phyloP scores from a whole-genome alignment of 2,888 invertebrate genomes.

The Scaptodrosophila latifasciaeformis region DNA sequence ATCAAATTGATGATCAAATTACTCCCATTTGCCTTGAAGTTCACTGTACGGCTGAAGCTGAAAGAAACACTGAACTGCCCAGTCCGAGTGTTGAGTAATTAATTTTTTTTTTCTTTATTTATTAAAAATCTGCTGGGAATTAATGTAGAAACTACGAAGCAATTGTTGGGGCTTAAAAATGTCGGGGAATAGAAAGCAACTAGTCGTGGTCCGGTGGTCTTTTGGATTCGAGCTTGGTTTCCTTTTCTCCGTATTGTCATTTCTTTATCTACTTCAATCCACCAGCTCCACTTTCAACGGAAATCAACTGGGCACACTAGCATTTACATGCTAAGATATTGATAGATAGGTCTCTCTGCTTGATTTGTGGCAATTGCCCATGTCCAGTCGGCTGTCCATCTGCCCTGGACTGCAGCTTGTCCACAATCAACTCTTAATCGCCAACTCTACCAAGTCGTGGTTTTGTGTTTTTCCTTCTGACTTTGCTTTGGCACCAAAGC shows the following conservation, averaged over 20 bases:
- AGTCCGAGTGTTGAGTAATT: too few species aligned
- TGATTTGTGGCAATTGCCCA: conserved; percentile 48
- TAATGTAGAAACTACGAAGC: too few species aligned
- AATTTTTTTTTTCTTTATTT: too few species aligned
- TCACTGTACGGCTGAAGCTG: conserved; percentile 56
- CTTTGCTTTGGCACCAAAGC: not conserved
- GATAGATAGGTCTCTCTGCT: too few species aligned
- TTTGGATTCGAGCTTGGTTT: too few species aligned
- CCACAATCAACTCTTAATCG: conserved; percentile 33
- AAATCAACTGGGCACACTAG: conserved; percentile 36
- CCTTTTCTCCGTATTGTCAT: too few species aligned
- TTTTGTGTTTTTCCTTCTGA: conserved; percentile 26
- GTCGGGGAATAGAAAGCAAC: too few species aligned
- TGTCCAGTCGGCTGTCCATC: conserved; percentile 12
- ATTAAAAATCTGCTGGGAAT: too few species aligned
- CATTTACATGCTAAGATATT: too few species aligned
- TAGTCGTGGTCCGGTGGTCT: too few species aligned
- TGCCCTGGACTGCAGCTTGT: conserved; percentile 27
- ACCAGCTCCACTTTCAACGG: conserved; percentile 37
- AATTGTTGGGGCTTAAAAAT: too few species aligned
- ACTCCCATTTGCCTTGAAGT: conserved; percentile 38
- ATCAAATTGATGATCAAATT: conserved; percentile 39
- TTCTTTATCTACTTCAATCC: conserved; percentile 2
- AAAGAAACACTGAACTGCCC: too few species aligned
- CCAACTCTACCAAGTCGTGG: conserved; percentile 14